Evolutionary conservation across 2,797 vertebrate genomes (phyloP).

Genomic region (Silurus lanzhouensis): DNA sequence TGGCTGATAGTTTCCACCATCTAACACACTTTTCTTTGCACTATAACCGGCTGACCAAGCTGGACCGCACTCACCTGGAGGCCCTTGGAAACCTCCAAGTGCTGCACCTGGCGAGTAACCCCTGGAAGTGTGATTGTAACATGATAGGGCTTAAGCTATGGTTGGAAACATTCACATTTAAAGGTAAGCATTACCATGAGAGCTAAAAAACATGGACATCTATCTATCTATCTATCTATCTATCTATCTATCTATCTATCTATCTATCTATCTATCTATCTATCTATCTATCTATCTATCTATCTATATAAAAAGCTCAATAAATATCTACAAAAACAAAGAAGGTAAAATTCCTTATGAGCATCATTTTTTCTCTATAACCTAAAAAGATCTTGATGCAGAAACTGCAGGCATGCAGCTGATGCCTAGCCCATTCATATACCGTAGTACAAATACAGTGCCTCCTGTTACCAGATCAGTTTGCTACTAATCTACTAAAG

Average conservation of each 20-base stretch:
- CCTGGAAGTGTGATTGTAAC: slow-evolving; percentile 93
- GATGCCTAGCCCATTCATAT: neutral
- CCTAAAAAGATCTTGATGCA: neutral
- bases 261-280: too few relatives aligned
- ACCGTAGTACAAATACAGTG: neutral
- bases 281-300: too few relatives aligned
- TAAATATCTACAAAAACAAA: neutral
- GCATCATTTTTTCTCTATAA: too few relatives aligned
- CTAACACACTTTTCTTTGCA: slow-evolving; percentile 85
- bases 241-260: too few relatives aligned
- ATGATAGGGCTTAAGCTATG: slow-evolving; percentile 92
- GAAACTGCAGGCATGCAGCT: neutral
- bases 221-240: too few relatives aligned
- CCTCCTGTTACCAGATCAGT: neutral
- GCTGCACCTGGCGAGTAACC: slow-evolving; percentile 84
- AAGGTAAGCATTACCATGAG: slow-evolving; percentile 77
- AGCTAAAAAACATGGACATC: too few relatives aligned
- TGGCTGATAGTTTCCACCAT: slow-evolving; percentile 84
- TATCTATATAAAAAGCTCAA: too few relatives aligned
- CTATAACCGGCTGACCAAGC: slow-evolving; percentile 83
- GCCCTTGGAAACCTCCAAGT: slow-evolving; percentile 82
- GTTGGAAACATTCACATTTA: slow-evolving; percentile 93
- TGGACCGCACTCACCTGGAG: slow-evolving; percentile 85
- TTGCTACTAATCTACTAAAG: neutral
- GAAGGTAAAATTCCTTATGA: neutral